Conservation (phyloP, 2,888 invertebrate species). For the Apodemia zela region DNA sequence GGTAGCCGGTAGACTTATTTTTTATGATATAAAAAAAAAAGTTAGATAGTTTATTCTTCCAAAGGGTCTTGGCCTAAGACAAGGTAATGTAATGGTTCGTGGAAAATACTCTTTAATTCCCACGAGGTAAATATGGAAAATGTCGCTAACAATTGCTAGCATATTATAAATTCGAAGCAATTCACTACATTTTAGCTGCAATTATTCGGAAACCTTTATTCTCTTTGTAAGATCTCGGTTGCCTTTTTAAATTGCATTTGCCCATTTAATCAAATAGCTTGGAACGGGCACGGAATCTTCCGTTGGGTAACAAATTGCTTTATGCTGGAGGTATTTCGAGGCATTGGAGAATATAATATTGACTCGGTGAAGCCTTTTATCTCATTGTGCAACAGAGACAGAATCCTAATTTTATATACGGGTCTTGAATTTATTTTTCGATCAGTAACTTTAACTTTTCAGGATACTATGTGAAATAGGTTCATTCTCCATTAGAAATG, state of each 20-base stretch:
- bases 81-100: too few species aligned
- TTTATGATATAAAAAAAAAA: too few species aligned
- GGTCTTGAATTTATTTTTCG: too few species aligned
- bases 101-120: background rate
- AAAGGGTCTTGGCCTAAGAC: too few species aligned
- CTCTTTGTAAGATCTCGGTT: background rate
- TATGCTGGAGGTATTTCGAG: slow-evolving; percentile 8
- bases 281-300: slow-evolving; percentile 2
- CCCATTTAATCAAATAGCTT: slow-evolving; percentile 8
- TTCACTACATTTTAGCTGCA: background rate
- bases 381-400: too few species aligned
- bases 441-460: too few species aligned
- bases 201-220: slow-evolving; percentile 9
- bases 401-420: too few species aligned
- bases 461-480: too few species aligned
- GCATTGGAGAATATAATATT: slow-evolving; percentile 2
- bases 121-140: background rate
- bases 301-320: background rate
- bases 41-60: too few species aligned
- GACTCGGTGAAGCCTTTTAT: background rate
- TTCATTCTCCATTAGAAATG: too few species aligned
- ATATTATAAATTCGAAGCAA: background rate
- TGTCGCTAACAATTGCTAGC: background rate
- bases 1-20: too few species aligned
- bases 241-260: slow-evolving; percentile 15